Conservation (phyloP, 2,113 vertebrate species). For the Peromyscus polionotus region DNA sequence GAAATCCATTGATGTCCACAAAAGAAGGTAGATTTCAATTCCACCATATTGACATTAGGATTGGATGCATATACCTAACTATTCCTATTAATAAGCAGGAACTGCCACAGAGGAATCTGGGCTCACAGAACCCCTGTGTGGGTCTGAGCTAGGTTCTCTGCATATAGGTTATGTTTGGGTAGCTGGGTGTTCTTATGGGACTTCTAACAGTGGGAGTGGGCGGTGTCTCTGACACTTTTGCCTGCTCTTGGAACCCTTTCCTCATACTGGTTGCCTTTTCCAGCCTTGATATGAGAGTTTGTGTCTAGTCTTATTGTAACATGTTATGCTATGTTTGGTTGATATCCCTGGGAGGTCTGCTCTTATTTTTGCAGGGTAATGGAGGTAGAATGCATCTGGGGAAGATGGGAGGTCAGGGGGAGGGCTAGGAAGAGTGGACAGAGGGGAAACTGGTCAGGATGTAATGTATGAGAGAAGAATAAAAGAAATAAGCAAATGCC, state of each 20-base stretch:
- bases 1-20: too few species aligned
- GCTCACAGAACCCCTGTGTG: background rate
- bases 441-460: background rate
- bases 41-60: too few species aligned
- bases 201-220: background rate
- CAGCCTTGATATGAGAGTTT: background rate
- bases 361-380: background rate
- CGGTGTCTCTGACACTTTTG: background rate
- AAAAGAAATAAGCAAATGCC: background rate
- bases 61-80: too few species aligned
- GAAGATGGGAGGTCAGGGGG: background rate
- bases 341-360: background rate
- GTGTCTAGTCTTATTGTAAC: background rate
- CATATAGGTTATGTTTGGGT: too few species aligned
- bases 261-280: background rate
- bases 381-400: background rate
- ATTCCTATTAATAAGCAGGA: too few species aligned
- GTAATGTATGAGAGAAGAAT: background rate
- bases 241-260: background rate
- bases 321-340: background rate
- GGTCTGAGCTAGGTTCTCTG: background rate
- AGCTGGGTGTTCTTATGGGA: background rate
- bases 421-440: too few species aligned
- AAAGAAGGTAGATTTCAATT: too few species aligned
- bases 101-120: too few species aligned